phyloP scores from a whole-genome alignment of 2,113 vertebrate species.

The Leucosticte australis region DNA sequence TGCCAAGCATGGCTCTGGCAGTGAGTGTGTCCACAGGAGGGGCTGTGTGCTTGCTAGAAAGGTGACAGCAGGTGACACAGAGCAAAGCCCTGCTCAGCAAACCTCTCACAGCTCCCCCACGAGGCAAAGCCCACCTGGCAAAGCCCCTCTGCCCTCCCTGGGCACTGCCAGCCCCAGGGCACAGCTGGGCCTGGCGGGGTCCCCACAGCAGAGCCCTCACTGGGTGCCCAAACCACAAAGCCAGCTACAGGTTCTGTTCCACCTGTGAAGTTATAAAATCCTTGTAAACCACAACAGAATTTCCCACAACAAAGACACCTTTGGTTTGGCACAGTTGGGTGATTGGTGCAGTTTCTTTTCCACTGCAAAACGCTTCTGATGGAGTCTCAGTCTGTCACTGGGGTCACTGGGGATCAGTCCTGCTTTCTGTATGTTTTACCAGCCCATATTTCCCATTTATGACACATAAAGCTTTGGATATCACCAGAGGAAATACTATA shows the following conservation, averaged over 20 bases:
- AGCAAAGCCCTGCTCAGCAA: not conserved
- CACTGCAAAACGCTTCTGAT: not conserved
- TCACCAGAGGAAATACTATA: constrained; percentile 54
- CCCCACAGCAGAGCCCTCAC: accelerated
- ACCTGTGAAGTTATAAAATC: not conserved
- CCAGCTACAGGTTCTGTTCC: not conserved
- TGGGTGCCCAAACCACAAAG: not conserved
- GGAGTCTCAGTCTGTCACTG: not conserved
- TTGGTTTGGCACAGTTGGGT: not conserved
- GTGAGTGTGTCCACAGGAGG: accelerated
- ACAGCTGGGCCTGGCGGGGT: accelerated
- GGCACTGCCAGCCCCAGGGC: not conserved
- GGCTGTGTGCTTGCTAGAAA: not conserved
- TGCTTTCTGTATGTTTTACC: not conserved
- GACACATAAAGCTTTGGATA: constrained; percentile 52
- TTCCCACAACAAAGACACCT: not conserved
- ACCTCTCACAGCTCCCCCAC: not conserved
- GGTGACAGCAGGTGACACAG: not conserved
- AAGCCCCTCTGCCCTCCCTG: not conserved
- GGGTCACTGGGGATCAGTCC: constrained; percentile 6
- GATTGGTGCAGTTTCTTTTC: not conserved
- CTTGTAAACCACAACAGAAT: not conserved
- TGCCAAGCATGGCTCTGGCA: not conserved
- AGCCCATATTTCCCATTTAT: constrained; percentile 46
- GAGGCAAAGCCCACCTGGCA: not conserved